Evolutionary conservation across 2,113 vertebrate genomes (phyloP).

Genomic region (Indri indri): DNA sequence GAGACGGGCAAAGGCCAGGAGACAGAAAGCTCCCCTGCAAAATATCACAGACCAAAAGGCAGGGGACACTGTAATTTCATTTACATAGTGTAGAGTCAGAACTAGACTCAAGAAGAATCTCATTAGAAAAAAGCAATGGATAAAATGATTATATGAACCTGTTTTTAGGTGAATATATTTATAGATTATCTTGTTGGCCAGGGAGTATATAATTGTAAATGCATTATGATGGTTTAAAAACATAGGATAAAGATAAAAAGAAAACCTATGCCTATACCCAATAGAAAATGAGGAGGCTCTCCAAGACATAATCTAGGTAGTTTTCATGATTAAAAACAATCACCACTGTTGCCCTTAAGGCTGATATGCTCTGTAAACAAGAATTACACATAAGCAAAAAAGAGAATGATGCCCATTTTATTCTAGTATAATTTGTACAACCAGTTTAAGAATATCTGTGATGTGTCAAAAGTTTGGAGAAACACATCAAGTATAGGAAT

Average conservation of each 20-base stretch:
- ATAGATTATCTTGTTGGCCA: not conserved
- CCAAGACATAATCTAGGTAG: not conserved
- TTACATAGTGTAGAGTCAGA: not conserved
- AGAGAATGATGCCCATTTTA: not conserved
- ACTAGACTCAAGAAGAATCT: not conserved
- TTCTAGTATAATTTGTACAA: not conserved
- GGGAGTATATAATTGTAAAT: not conserved
- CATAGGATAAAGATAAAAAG: not conserved
- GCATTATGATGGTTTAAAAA: not conserved
- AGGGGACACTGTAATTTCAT: not conserved
- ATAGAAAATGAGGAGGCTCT: not conserved
- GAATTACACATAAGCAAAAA: not conserved
- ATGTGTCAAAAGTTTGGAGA: not conserved
- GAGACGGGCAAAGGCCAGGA: not conserved
- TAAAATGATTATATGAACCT: not conserved
- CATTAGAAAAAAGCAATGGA: not conserved
- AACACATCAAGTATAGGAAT: not conserved
- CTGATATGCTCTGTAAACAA: not conserved
- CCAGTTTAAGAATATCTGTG: not conserved
- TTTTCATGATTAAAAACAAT: not conserved
- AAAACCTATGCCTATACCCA: not conserved
- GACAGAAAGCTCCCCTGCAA: not conserved
- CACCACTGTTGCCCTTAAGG: not conserved
- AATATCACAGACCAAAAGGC: accelerated
- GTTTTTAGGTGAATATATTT: not conserved